phyloP scores from a whole-genome alignment of 2,797 vertebrate species.

The Catamblyrhynchus diadema region DNA sequence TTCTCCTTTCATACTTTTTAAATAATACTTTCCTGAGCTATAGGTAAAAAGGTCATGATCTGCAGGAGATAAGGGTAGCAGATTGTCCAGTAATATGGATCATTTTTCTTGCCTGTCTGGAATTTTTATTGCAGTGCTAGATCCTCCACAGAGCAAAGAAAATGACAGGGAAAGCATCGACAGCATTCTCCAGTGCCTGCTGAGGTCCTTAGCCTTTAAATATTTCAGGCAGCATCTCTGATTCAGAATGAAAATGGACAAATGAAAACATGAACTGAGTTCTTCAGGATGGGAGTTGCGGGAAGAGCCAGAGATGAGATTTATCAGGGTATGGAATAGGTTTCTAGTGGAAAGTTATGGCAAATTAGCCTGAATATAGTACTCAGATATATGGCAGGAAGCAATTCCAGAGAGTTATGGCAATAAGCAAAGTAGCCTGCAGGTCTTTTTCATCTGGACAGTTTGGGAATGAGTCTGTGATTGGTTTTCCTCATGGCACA shows the following conservation, averaged over 20 bases:
- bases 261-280: background rate
- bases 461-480: conserved; percentile 52
- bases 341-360: conserved; percentile 26
- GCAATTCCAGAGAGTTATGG: conserved; percentile 35
- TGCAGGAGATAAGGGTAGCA: background rate
- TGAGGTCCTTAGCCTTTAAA: background rate
- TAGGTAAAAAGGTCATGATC: background rate
- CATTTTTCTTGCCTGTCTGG: background rate
- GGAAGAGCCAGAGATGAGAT: background rate
- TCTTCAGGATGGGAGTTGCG: background rate
- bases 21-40: background rate
- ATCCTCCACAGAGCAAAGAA: background rate
- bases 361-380: conserved; percentile 50
- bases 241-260: background rate
- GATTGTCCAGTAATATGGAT: background rate
- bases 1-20: background rate
- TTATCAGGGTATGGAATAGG: background rate
- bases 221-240: conserved; percentile 2
- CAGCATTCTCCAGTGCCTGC: background rate
- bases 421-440: conserved; percentile 28
- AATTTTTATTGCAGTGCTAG: background rate
- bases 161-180: background rate
- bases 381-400: conserved; percentile 30
- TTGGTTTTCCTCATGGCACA: background rate
- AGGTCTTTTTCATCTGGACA: conserved; percentile 48